Evolutionary conservation across 2,888 invertebrate species (phyloP).

Genomic region (Metellina segmentata): DNA sequence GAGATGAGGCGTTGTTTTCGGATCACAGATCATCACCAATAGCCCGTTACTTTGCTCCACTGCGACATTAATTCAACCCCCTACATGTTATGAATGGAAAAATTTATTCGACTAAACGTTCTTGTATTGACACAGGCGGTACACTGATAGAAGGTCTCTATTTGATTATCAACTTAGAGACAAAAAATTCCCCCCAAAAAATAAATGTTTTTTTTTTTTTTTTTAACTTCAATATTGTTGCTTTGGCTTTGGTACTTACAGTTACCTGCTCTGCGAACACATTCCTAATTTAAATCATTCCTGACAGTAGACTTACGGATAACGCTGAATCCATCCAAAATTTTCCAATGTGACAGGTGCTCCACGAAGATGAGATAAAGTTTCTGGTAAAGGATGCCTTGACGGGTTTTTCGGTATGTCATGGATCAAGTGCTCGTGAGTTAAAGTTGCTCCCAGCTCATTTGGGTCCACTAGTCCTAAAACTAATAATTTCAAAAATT

Average conservation of each 20-base stretch:
- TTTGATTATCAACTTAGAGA: too few species aligned
- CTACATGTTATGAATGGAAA: too few species aligned
- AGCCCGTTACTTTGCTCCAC: too few species aligned
- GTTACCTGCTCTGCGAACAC: neutral
- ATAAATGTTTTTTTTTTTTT: too few species aligned
- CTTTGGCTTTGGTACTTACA: neutral
- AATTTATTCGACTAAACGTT: too few species aligned
- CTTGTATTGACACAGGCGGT: too few species aligned
- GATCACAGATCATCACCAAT: too few species aligned
- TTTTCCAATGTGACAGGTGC: conserved; percentile 84
- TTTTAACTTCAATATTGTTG: too few species aligned
- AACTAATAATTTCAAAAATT: conserved; percentile 82
- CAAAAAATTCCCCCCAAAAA: too few species aligned
- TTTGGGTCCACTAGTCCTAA: conserved; percentile 84
- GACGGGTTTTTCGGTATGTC: conserved; percentile 84
- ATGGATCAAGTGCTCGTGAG: conserved; percentile 88
- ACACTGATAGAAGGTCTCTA: too few species aligned
- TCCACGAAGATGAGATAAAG: conserved; percentile 80
- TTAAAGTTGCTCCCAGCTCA: conserved; percentile 85
- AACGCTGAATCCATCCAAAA: conserved; percentile 86
- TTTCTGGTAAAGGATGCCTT: conserved; percentile 85
- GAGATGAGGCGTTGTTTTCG: too few species aligned
- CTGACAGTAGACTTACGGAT: conserved; percentile 83
- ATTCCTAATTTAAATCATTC: neutral
- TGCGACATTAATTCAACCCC: too few species aligned